These are phyloP conservation scores for Probosciger aterrimus DNA, from an alignment of 2,113 vertebrate species.

Conservation along the genomic window DNA sequence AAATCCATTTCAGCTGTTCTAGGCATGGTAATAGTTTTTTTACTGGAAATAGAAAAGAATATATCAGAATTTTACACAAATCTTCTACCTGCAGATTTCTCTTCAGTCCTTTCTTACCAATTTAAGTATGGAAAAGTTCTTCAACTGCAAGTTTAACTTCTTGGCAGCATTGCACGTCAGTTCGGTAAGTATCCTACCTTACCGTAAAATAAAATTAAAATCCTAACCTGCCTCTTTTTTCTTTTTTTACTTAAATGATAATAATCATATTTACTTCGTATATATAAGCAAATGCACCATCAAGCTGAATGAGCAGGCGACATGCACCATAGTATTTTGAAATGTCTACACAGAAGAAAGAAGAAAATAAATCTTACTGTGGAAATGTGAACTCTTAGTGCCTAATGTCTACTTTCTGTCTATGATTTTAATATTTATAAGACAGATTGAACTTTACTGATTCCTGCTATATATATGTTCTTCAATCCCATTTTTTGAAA, in stretches of 20 bases:
- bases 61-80: neutral
- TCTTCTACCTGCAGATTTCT: neutral
- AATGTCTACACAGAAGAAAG: neutral
- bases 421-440: neutral
- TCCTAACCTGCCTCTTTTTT: neutral
- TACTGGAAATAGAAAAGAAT: neutral
- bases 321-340: neutral
- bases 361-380: neutral
- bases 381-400: neutral
- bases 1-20: neutral
- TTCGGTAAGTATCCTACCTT: neutral
- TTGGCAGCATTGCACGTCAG: neutral
- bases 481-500: neutral
- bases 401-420: neutral
- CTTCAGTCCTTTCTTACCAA: neutral
- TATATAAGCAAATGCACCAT: neutral
- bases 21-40: neutral
- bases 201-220: neutral
- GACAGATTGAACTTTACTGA: neutral
- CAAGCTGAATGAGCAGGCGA: neutral
- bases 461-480: neutral
- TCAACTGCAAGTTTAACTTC: neutral
- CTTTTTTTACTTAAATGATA: neutral
- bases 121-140: conserved; percentile 1
- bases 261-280: neutral